Conservation (phyloP, 2,113 vertebrate species). For the Falco punctatus region DNA sequence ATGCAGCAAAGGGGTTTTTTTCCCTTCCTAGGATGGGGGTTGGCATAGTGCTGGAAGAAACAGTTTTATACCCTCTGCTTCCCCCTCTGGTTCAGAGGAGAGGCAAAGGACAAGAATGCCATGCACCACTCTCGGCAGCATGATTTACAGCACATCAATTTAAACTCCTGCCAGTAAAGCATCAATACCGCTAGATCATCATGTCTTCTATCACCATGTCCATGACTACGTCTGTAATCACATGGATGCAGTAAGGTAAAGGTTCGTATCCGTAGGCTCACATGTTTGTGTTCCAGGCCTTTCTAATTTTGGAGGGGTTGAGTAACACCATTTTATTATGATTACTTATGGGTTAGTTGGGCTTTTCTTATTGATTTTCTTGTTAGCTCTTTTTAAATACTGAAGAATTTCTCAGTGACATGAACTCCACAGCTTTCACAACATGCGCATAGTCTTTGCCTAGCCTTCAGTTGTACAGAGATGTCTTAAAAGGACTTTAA, state of each 20-base stretch:
- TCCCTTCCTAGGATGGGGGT: not conserved
- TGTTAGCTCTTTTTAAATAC: not conserved
- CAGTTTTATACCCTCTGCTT: constrained; percentile 47
- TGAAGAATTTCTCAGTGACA: not conserved
- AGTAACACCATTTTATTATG: not conserved
- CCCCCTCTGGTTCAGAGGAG: constrained; percentile 19
- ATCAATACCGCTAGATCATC: not conserved
- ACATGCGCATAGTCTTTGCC: not conserved
- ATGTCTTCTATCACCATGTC: not conserved
- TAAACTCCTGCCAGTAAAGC: not conserved
- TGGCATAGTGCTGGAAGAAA: constrained; percentile 13
- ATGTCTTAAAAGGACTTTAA: not conserved
- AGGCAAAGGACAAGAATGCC: constrained; percentile 22
- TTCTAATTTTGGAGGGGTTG: not conserved
- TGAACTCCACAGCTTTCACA: not conserved
- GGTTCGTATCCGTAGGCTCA: not conserved
- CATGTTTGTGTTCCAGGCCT: not conserved
- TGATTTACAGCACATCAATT: not conserved
- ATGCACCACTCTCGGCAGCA: not conserved
- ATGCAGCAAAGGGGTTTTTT: not conserved
- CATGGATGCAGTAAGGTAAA: fast-evolving
- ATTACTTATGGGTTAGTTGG: not conserved
- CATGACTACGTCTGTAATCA: not conserved
- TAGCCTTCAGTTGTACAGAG: not conserved
- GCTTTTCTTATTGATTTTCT: not conserved